A percentile compares a stretch with the other conserved stretches of the same genome.
These are phyloP conservation scores for Magallana angulata DNA, from an alignment of 1,140 invertebrate species.

Conservation along the genomic window DNA sequence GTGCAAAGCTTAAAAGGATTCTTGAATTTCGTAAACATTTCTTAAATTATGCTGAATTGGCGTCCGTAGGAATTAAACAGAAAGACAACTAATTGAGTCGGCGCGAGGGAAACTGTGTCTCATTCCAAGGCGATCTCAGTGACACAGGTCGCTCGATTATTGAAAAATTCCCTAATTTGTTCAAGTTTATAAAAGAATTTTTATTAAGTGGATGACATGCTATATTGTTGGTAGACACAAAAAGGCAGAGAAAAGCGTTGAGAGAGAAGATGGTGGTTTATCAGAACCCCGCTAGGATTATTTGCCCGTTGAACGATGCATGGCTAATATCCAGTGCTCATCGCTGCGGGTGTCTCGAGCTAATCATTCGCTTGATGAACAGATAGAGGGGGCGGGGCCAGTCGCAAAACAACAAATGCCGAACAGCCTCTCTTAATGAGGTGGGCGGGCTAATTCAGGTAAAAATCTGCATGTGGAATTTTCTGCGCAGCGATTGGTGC, in stretches of 20 bases:
- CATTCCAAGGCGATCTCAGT: not conserved
- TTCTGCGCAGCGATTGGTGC: constrained; percentile 33
- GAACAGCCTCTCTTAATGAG: constrained; percentile 17
- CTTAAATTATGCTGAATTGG: not conserved
- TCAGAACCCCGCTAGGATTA: constrained; percentile 44
- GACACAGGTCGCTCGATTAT: not conserved
- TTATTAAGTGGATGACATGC: constrained; percentile 18
- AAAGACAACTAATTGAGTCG: not conserved
- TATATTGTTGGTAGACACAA: constrained; percentile 15
- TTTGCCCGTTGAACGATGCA: constrained; percentile 49
- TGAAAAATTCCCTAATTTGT: constrained; percentile 13
- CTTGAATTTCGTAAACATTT: not conserved
- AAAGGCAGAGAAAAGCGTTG: constrained; percentile 24
- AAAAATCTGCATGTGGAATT: constrained; percentile 16
- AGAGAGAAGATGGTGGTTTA: constrained; percentile 23
- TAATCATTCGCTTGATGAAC: constrained; percentile 47
- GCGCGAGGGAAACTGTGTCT: not conserved
- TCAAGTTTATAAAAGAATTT: constrained; percentile 10
- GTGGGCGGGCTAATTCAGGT: constrained; percentile 21
- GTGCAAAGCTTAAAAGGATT: no score
- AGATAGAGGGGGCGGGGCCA: constrained; percentile 28
- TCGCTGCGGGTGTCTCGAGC: constrained; percentile 49
- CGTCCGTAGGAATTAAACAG: not conserved
- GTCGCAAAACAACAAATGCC: constrained; percentile 11
- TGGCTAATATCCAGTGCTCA: constrained; percentile 45